These are phyloP conservation scores for Pavo muticus DNA, from an alignment of 2,113 vertebrate species.

Conservation along the genomic window DNA sequence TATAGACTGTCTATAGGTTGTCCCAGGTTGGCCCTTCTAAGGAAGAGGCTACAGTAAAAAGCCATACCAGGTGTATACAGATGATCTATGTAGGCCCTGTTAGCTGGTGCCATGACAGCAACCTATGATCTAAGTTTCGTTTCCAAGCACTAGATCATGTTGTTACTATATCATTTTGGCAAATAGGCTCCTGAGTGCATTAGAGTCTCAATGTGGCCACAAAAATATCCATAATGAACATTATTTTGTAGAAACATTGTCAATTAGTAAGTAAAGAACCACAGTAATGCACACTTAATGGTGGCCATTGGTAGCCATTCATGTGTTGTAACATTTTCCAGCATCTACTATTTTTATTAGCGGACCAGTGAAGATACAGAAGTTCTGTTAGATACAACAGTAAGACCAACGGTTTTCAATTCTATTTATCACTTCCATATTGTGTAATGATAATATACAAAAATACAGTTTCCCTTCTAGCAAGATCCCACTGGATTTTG, in stretches of 20 bases:
- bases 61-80: too few species aligned
- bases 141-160: background rate
- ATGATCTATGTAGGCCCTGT: background rate
- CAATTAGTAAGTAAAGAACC: background rate
- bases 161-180: background rate
- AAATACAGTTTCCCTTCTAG: background rate
- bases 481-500: background rate
- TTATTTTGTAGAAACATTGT: background rate
- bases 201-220: background rate
- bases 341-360: background rate
- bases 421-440: too few species aligned
- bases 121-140: background rate
- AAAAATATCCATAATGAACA: background rate
- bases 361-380: background rate
- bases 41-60: background rate
- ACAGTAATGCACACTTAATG: background rate
- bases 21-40: background rate
- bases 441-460: too few species aligned
- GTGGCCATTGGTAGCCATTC: background rate
- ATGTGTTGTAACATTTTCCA: background rate
- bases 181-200: background rate
- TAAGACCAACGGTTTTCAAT: background rate
- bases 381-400: too few species aligned
- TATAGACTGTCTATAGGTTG: background rate
- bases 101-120: background rate